Evolutionary conservation across 2,888 invertebrate genomes (phyloP), one percentile per base, ranked within the genome.

Genomic region (Pheosia gnoma): DNA sequence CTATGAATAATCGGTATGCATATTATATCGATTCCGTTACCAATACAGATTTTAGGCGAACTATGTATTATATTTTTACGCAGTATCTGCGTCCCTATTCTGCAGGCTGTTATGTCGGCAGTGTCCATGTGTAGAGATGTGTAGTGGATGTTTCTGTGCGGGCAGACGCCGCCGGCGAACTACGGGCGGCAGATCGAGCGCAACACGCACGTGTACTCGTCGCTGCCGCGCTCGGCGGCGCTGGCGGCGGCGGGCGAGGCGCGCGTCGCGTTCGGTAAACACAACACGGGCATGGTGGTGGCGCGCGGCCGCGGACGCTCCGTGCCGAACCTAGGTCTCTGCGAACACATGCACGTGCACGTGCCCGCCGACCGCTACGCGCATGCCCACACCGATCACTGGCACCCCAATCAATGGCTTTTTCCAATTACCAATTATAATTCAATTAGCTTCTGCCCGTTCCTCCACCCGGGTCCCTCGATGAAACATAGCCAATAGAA

Each of bases 261-360:
- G 94, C 95, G 93, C 94, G 96, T 96, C 75, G 96, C 95, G 84
- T 96, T 97, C 94, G 97, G 97, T 96, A 97, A 94, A 93, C 87
- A 83, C 78, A 75, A 81, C 83, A 88, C 60, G 62, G 65, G 61
- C 63, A 66, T 71, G 77, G 75, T 72, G 77, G 75, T 72, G 75
- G 75, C 77, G 66, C 87, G 91, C 82, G 92, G 90, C 70, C 95
- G 96, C 93, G 97, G 97, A 91, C 96, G 96, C 84, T 98, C 98
- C 83, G 98, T 98, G 87, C 98, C 98, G 83, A 97, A 98, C 94
- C 94, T 98, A 98, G 98, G 98, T 98, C 89, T 88, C 82, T 87
- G 78, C 74, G 78, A 76, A 74, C 70, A 59, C 74, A 74, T 66
- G 75, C 68, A 38, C 38, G n/a, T 66, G 75, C 68, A 38, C 54